A percentile compares a stretch with the other conserved stretches of the same genome.
Evolutionary conservation across 2,888 invertebrate species (phyloP).

Genomic region (Melanostoma mellinum): DNA sequence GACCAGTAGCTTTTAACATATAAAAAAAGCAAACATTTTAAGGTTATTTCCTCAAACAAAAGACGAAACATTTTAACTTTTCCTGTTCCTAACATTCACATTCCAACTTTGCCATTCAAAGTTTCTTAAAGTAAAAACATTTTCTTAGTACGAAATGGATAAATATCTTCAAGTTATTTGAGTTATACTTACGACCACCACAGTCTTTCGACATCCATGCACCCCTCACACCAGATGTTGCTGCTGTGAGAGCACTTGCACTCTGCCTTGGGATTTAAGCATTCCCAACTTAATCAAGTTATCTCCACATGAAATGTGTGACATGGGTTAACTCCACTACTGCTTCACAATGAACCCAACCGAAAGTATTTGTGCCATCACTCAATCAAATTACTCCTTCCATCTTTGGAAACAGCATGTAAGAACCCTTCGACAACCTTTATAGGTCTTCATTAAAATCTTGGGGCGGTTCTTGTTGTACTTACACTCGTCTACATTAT

Average conservation of each 20-base stretch:
- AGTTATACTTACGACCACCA: no score
- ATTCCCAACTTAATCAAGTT: conserved; percentile 27
- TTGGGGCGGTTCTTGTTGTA: neutral
- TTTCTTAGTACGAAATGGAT: no score
- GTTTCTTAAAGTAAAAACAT: no score
- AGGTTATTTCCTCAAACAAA: no score
- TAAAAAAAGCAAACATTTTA: no score
- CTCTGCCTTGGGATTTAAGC: conserved; percentile 4
- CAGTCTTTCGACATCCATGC: no score
- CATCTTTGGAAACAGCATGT: neutral
- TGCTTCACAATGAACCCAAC: conserved; percentile 12
- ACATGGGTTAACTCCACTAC: conserved; percentile 22
- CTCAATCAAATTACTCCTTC: conserved; percentile 41
- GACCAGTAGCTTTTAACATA: no score
- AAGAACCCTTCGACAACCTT: conserved; percentile 5
- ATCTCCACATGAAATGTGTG: conserved; percentile 26
- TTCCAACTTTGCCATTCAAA: no score
- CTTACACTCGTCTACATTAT: conserved; percentile 1
- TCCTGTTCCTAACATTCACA: no score
- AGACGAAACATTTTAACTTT: no score
- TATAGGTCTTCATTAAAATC: neutral
- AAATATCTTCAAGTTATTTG: no score
- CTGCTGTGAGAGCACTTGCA: neutral
- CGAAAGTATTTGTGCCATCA: conserved; percentile 17
- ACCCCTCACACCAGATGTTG: no score